Evolutionary conservation across 2,113 vertebrate species (phyloP).

Genomic region (Gyps fulvus): DNA sequence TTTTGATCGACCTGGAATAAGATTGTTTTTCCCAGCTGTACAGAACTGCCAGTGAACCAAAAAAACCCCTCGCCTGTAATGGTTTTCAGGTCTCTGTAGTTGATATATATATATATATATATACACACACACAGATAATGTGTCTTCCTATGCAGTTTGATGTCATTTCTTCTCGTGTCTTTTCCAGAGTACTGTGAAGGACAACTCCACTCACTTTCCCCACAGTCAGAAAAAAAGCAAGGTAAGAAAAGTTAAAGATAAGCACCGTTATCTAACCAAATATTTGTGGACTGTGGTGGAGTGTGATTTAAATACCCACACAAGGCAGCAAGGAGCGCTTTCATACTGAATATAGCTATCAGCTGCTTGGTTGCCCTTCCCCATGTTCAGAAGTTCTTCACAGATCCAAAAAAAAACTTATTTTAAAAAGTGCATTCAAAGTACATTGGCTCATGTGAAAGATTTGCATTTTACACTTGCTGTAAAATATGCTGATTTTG

Average conservation of each 20-base stretch:
- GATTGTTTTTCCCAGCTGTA: neutral
- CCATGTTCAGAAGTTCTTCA: neutral
- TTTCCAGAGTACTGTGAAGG: slow-evolving; percentile 55
- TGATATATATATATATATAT: neutral
- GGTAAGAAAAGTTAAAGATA: slow-evolving; percentile 69
- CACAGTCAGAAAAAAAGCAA: slow-evolving; percentile 68
- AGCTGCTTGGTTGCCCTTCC: neutral
- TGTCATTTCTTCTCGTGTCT: neutral
- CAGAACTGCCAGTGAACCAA: neutral
- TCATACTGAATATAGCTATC: slow-evolving; percentile 15
- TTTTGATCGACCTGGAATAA: neutral
- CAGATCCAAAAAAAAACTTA: neutral
- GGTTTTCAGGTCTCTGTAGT: neutral
- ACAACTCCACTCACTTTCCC: slow-evolving; percentile 25
- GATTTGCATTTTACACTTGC: neutral
- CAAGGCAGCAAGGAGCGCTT: neutral
- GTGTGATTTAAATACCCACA: slow-evolving; percentile 22
- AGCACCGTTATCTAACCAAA: slow-evolving; percentile 18
- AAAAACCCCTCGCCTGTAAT: neutral
- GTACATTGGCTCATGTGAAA: neutral
- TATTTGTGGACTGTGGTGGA: slow-evolving; percentile 1
- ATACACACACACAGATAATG: neutral
- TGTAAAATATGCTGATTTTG: neutral
- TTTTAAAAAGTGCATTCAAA: neutral
- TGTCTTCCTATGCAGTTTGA: neutral